These are phyloP conservation scores for Eledone cirrhosa DNA, from an alignment of 2,888 invertebrate species.

Conservation along the genomic window DNA sequence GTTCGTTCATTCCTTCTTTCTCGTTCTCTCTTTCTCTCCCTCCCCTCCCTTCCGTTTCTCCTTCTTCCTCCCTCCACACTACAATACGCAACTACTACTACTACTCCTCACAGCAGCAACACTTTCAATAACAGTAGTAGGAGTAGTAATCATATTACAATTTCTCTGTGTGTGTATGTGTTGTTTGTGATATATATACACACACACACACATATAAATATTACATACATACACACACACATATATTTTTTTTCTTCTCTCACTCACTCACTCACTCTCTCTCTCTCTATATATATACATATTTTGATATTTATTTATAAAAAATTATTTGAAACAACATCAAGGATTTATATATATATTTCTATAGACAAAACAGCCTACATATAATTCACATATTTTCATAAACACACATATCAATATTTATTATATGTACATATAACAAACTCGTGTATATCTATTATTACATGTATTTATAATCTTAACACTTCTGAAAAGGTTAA, in stretches of 20 bases:
- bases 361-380: neutral
- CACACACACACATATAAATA: too few species aligned
- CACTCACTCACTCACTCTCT: too few species aligned
- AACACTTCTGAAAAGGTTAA: too few species aligned
- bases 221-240: too few species aligned
- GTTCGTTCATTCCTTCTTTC: neutral
- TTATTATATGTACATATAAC: too few species aligned
- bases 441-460: too few species aligned
- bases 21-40: slow-evolving; percentile 17
- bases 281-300: too few species aligned
- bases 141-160: slow-evolving; percentile 5
- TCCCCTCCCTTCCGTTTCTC: neutral
- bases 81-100: neutral
- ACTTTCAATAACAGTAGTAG: slow-evolving; percentile 10
- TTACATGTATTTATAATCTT: too few species aligned
- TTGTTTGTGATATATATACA: neutral
- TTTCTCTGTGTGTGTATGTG: slow-evolving; percentile 8
- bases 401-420: too few species aligned
- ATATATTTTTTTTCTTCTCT: too few species aligned
- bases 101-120: neutral
- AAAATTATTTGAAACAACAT: neutral
- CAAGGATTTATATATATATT: slow-evolving; percentile 9
- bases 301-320: neutral
- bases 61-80: neutral
- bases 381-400: too few species aligned